A percentile compares a stretch with the other conserved stretches of the same genome.
These are phyloP conservation scores for Luehdorfia chinensis DNA, from an alignment of 1,140 invertebrate species.

Conservation along the genomic window DNA sequence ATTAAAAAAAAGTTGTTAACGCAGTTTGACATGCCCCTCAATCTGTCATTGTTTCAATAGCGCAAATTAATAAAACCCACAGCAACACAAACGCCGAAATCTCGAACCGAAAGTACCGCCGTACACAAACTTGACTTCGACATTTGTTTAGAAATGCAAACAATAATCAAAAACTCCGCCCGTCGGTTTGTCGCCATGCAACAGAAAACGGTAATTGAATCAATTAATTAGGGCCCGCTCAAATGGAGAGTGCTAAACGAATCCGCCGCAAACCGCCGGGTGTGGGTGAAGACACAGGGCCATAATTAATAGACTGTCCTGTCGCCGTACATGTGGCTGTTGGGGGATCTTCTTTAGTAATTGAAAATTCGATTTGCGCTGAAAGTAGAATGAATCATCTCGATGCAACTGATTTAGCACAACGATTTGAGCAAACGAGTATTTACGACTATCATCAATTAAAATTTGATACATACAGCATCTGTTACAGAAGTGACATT, in stretches of 20 bases:
- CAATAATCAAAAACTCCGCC: slow-evolving; percentile 13
- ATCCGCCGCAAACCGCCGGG: slow-evolving; percentile 8
- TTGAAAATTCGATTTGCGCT: slow-evolving; percentile 7
- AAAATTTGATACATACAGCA: too few species aligned
- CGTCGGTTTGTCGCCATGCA: slow-evolving; percentile 8
- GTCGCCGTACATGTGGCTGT: background rate
- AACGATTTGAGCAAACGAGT: too few species aligned
- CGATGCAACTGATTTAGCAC: background rate
- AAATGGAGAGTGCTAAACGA: slow-evolving; percentile 19
- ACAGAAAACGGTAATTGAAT: slow-evolving; percentile 32
- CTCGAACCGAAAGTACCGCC: slow-evolving; percentile 1
- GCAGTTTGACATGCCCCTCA: too few species aligned
- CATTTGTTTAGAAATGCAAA: slow-evolving; percentile 13
- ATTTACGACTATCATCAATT: too few species aligned
- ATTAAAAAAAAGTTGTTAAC: too few species aligned
- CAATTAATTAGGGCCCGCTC: slow-evolving; percentile 28
- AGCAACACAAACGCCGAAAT: background rate
- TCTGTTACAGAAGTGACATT: too few species aligned
- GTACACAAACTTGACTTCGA: slow-evolving; percentile 4
- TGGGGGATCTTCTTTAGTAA: slow-evolving; percentile 5
- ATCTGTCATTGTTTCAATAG: too few species aligned
- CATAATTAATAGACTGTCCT: slow-evolving; percentile 29
- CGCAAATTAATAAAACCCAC: too few species aligned
- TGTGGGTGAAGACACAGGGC: slow-evolving; percentile 11
- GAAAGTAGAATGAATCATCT: slow-evolving; percentile 5